Conservation (phyloP, 2,113 vertebrate genomes). For the Herpailurus yagouaroundi region DNA sequence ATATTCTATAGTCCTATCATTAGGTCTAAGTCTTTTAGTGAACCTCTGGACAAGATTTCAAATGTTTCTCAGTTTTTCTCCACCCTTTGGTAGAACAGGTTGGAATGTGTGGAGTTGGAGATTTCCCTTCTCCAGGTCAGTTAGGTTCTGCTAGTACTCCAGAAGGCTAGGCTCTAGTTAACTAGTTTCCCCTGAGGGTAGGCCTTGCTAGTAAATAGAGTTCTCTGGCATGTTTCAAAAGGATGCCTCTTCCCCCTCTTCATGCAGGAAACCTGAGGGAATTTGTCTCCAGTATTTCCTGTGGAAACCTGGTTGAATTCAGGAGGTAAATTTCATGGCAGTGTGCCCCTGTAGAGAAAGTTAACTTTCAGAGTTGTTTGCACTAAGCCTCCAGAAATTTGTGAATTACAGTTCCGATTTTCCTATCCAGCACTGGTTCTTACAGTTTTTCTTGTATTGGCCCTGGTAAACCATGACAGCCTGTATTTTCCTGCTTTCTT, state of each 20-base stretch:
- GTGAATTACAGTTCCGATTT: background rate
- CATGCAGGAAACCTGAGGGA: background rate
- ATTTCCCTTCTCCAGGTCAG: background rate
- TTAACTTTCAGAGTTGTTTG: background rate
- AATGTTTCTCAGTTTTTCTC: background rate
- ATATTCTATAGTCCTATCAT: background rate
- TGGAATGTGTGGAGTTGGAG: background rate
- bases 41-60: background rate
- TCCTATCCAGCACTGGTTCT: background rate
- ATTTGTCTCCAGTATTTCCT: background rate
- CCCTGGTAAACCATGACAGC: background rate
- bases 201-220: background rate
- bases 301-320: background rate
- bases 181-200: background rate
- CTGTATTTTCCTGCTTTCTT: background rate
- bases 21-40: background rate
- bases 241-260: background rate
- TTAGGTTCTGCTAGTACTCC: background rate
- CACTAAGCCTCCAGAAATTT: background rate
- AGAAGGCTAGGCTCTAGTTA: background rate
- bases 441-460: background rate
- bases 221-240: background rate
- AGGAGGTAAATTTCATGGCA: background rate
- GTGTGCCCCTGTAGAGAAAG: background rate
- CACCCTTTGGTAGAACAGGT: background rate